phyloP scores from a whole-genome alignment of 2,797 vertebrate species.

The Xenentodon cancila region DNA sequence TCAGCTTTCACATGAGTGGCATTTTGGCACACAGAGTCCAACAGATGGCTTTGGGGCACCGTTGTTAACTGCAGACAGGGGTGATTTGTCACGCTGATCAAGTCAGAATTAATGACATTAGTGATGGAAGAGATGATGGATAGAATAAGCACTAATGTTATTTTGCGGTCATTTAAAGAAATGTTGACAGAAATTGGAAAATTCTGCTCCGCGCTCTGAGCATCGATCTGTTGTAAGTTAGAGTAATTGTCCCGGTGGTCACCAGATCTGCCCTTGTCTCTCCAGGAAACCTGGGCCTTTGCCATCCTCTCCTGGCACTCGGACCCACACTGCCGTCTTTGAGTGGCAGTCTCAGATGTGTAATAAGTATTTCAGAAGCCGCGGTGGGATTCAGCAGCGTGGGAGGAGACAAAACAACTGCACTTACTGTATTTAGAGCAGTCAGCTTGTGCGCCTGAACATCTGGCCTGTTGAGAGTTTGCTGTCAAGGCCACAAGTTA shows the following conservation, averaged over 20 bases:
- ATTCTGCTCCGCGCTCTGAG: conserved; percentile 28
- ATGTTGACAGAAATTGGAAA: conserved; percentile 13
- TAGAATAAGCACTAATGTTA: background rate
- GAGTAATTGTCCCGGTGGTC: conserved; percentile 69
- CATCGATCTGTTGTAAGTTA: conserved; percentile 47
- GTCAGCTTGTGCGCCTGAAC: conserved; percentile 31
- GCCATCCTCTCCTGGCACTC: conserved; percentile 61
- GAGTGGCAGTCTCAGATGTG: conserved; percentile 58
- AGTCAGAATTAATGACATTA: conserved; percentile 16
- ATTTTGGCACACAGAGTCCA: conserved; percentile 45
- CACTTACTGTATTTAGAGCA: conserved; percentile 47
- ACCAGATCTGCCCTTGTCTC: conserved; percentile 69
- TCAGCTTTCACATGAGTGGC: conserved; percentile 60
- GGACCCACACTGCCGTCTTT: conserved; percentile 43
- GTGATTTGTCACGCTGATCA: conserved; percentile 33
- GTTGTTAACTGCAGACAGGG: conserved; percentile 36
- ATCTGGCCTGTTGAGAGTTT: conserved; percentile 47
- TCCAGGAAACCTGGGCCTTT: conserved; percentile 60
- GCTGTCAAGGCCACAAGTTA: conserved; percentile 58
- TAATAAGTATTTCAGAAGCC: conserved; percentile 77
- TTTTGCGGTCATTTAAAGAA: conserved; percentile 7
- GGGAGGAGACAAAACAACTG: conserved; percentile 50
- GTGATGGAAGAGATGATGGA: conserved; percentile 18
- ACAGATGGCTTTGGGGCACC: conserved; percentile 49
- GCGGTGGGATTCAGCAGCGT: conserved; percentile 64